Evolutionary conservation across 2,888 invertebrate species (phyloP).

Genomic region (Drosophila birchii): DNA sequence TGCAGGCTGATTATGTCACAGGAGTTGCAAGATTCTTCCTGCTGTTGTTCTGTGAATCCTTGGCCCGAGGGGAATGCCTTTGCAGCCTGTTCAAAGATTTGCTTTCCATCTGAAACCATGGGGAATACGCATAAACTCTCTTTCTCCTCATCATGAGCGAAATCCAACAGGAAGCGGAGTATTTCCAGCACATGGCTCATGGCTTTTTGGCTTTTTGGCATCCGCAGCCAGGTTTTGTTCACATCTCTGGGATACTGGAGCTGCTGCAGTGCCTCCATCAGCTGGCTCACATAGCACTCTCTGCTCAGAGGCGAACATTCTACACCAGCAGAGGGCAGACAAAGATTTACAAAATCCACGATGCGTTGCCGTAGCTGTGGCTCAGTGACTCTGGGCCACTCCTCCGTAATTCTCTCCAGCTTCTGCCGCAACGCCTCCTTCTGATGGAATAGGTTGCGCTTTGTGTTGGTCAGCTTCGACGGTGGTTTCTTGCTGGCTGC

Average conservation of each 20-base stretch:
- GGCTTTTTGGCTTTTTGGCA: constrained; percentile 42
- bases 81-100: constrained; percentile 3
- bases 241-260: constrained; percentile 50
- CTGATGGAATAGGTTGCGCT: constrained; percentile 30
- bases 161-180: constrained; percentile 56
- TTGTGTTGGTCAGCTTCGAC: constrained; percentile 21
- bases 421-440: constrained; percentile 31
- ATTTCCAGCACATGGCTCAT: constrained; percentile 35
- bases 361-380: constrained; percentile 38
- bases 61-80: not conserved
- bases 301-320: constrained; percentile 20
- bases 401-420: constrained; percentile 20
- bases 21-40: not conserved
- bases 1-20: constrained; percentile 6
- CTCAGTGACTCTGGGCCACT: constrained; percentile 23
- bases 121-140: not conserved
- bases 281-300: constrained; percentile 38
- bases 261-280: constrained; percentile 37
- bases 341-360: constrained; percentile 52
- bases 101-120: not conserved
- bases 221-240: constrained; percentile 39
- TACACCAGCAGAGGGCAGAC: constrained; percentile 23
- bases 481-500: not conserved
- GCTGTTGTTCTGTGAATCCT: not conserved
- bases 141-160: constrained; percentile 10